Conservation (phyloP, 53 echinoderm and acorn worm genomes). For the Henricia sp. region DNA sequence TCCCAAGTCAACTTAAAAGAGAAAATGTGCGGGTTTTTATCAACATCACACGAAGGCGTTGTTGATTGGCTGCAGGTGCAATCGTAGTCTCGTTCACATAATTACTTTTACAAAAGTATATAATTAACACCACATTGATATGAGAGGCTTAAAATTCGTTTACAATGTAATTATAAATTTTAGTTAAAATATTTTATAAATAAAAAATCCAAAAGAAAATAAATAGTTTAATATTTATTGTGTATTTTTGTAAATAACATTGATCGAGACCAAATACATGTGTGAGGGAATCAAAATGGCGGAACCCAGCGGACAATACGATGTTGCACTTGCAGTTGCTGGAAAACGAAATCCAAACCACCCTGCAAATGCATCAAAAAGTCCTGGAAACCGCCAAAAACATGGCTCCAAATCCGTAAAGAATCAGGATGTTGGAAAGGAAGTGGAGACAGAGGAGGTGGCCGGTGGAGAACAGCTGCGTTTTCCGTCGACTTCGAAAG, state of each 20-base stretch:
- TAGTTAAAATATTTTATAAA: not conserved
- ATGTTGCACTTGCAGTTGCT: constrained; percentile 15
- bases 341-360: constrained; percentile 51
- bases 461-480: constrained; percentile 6
- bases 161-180: not conserved
- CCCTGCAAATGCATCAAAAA: constrained; percentile 14
- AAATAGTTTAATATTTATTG: not conserved
- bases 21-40: too few relatives aligned
- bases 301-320: constrained; percentile 62
- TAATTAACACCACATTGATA: not conserved
- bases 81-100: constrained; percentile 19
- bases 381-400: constrained; percentile 28
- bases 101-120: too few relatives aligned
- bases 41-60: constrained; percentile 25
- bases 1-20: too few relatives aligned
- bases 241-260: not conserved
- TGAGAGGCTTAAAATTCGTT: not conserved
- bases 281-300: constrained; percentile 53
- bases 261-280: too few relatives aligned
- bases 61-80: constrained; percentile 54
- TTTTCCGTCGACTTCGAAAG: constrained; percentile 52
- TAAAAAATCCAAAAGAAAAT: not conserved
- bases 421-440: constrained; percentile 36
- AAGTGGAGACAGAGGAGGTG: constrained; percentile 22
- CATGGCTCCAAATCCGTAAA: constrained; percentile 42